These are phyloP conservation scores for Vipera ursinii DNA, from an alignment of 2,797 vertebrate genomes.

Conservation along the genomic window DNA sequence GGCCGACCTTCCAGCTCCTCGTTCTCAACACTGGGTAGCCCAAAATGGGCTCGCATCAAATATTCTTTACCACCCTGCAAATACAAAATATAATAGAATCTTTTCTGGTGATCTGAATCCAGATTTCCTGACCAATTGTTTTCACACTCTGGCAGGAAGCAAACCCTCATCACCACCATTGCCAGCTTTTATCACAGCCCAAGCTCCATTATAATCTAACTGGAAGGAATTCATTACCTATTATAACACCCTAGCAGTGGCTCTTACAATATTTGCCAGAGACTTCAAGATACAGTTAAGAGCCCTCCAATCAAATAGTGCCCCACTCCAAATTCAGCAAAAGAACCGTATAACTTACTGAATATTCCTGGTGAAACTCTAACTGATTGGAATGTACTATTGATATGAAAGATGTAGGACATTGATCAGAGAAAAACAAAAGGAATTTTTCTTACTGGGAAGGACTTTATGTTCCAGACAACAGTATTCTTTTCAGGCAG, in stretches of 20 bases:
- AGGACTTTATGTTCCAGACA: constrained; percentile 93
- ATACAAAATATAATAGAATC: rapidly evolving
- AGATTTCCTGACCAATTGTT: not conserved
- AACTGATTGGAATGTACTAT: not conserved
- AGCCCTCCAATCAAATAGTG: not conserved
- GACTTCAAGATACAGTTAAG: not conserved
- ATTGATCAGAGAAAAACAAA: not conserved
- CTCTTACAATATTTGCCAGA: not conserved
- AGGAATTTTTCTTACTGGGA: constrained; percentile 78
- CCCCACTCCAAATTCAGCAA: not conserved
- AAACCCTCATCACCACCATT: not conserved
- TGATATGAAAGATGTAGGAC: not conserved
- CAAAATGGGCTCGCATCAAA: constrained; percentile 91
- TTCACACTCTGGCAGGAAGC: constrained; percentile 17
- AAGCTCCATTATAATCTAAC: not conserved
- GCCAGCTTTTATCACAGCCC: not conserved
- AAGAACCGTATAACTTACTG: not conserved
- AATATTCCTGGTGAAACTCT: not conserved
- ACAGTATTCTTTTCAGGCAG: constrained; percentile 88
- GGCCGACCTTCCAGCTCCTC: constrained; percentile 87
- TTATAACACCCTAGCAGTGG: not conserved
- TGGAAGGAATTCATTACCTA: not conserved
- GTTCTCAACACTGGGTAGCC: constrained; percentile 91
- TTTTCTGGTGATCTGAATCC: not conserved
- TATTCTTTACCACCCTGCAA: constrained; percentile 88